These are phyloP conservation scores for Lepeophtheirus salmonis DNA, from an alignment of 1,140 invertebrate genomes.

Conservation along the genomic window DNA sequence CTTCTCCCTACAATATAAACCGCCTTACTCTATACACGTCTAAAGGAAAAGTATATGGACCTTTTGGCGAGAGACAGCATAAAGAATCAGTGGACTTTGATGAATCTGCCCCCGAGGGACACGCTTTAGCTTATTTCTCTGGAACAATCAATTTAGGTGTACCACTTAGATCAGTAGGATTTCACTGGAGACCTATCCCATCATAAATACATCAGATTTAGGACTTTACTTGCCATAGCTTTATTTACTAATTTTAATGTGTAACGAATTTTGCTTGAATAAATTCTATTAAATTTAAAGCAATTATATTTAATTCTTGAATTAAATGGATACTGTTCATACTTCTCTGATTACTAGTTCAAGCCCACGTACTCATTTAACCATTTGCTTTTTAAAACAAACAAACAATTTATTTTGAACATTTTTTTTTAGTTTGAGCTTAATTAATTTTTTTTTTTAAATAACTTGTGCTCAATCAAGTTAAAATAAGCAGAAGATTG, in stretches of 20 bases:
- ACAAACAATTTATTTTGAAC: too few species aligned
- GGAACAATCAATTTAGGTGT: conserved; percentile 17
- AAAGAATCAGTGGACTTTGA: conserved; percentile 17
- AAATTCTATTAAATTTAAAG: too few species aligned
- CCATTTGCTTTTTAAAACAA: too few species aligned
- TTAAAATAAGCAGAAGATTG: too few species aligned
- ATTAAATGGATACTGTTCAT: too few species aligned
- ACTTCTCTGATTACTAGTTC: too few species aligned
- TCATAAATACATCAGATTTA: neutral
- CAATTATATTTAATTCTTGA: too few species aligned
- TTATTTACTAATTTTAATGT: neutral
- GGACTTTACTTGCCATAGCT: neutral
- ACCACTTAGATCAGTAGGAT: conserved; percentile 10
- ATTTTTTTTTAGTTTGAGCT: too few species aligned
- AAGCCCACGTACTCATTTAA: too few species aligned
- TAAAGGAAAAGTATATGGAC: conserved; percentile 13
- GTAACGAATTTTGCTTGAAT: too few species aligned
- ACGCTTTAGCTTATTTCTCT: conserved; percentile 11
- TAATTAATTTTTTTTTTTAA: too few species aligned
- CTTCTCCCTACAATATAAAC: conserved; percentile 19
- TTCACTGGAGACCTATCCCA: conserved; percentile 16
- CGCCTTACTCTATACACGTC: conserved; percentile 14
- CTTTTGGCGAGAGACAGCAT: conserved; percentile 10
- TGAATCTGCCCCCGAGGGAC: conserved; percentile 9
- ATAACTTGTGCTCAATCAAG: too few species aligned